These are phyloP conservation scores for Ceyx margarethae DNA, from an alignment of 2,113 vertebrate species.

Conservation along the genomic window DNA sequence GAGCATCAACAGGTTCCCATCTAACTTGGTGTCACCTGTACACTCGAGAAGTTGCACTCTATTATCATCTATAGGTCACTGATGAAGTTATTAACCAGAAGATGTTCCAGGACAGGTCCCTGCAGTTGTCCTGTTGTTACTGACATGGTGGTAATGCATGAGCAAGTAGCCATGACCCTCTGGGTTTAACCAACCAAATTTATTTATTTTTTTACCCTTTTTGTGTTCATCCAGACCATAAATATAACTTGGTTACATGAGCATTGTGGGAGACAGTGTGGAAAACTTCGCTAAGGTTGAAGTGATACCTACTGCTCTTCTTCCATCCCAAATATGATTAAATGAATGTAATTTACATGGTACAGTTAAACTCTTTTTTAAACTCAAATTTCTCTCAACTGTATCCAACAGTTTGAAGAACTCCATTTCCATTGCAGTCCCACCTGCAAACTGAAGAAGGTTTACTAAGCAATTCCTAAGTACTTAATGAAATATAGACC, in stretches of 20 bases:
- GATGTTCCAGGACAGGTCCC: not conserved
- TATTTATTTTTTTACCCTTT: not conserved
- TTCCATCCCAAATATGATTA: not conserved
- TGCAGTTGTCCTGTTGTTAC: not conserved
- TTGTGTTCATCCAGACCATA: not conserved
- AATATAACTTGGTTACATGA: not conserved
- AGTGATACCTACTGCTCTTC: not conserved
- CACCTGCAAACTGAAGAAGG: not conserved
- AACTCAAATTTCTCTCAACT: not conserved
- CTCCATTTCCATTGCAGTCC: not conserved
- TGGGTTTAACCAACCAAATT: not conserved
- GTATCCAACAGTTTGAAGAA: not conserved
- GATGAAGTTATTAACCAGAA: not conserved
- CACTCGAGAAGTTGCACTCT: not conserved
- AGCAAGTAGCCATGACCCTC: not conserved
- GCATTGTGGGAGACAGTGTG: not conserved
- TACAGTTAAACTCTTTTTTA: not conserved
- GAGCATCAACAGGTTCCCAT: accelerated
- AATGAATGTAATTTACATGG: not conserved
- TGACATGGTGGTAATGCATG: accelerated
- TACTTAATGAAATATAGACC: not conserved
- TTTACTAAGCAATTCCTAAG: not conserved
- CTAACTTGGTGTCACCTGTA: not conserved
- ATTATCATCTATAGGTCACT: not conserved
- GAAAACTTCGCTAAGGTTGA: not conserved